phyloP scores from a whole-genome alignment of 2,888 invertebrate genomes.

The Limnephilus lunatus region DNA sequence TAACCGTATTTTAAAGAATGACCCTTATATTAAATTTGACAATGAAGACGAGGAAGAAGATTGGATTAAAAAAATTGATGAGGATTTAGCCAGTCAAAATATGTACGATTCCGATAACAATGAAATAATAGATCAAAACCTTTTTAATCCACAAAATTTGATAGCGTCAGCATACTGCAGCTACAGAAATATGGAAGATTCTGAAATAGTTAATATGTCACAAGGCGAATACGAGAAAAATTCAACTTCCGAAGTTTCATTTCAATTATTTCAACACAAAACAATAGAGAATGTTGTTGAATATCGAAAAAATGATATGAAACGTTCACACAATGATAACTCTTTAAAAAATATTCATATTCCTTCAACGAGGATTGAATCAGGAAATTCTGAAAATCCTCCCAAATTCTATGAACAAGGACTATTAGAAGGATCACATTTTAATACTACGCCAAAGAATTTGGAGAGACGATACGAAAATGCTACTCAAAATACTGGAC shows the following conservation, averaged over 20 bases:
- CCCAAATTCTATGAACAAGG: background rate
- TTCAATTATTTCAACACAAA: constrained; percentile 8
- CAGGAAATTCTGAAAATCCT: background rate
- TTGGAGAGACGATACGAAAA: background rate
- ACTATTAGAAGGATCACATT: background rate
- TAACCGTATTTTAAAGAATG: background rate
- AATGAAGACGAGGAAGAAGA: background rate
- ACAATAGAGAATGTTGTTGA: constrained; percentile 22
- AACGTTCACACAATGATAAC: background rate
- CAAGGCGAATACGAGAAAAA: background rate
- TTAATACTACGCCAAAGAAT: background rate
- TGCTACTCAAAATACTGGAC: background rate
- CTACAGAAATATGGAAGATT: background rate
- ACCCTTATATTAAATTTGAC: background rate
- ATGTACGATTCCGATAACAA: background rate
- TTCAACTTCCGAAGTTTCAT: background rate
- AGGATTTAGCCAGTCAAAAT: background rate
- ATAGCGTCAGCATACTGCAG: constrained; percentile 39
- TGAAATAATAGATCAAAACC: constrained; percentile 41
- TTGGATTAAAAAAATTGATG: background rate
- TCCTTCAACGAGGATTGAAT: background rate
- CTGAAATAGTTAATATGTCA: background rate
- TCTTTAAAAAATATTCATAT: background rate
- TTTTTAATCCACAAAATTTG: constrained; percentile 55
- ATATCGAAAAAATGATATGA: background rate